A percentile compares a stretch with the other conserved stretches of the same genome.
Evolutionary conservation across 1,140 invertebrate species (phyloP).

Genomic region (Monomorium pharaonis): DNA sequence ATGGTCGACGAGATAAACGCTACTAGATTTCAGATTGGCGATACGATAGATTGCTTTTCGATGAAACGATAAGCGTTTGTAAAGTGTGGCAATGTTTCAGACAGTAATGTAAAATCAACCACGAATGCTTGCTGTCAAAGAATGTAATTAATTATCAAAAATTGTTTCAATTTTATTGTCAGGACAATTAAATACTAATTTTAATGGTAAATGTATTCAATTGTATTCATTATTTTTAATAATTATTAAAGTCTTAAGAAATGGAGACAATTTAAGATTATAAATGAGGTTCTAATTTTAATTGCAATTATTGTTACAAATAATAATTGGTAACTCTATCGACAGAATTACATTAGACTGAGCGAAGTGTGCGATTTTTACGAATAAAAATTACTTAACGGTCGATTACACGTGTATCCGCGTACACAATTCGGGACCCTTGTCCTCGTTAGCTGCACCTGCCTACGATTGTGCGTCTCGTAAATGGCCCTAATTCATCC

Average conservation of each 20-base stretch:
- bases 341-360: neutral
- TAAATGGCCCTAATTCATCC: conserved; percentile 64
- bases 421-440: conserved; percentile 60
- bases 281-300: neutral
- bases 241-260: neutral
- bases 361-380: conserved; percentile 47
- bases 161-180: neutral
- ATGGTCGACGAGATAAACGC: neutral
- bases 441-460: conserved; percentile 71
- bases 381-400: conserved; percentile 66
- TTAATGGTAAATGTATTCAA: neutral
- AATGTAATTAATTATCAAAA: neutral
- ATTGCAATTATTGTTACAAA: neutral
- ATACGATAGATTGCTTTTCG: neutral
- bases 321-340: neutral
- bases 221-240: neutral
- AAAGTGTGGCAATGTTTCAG: neutral
- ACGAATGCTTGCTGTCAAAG: neutral
- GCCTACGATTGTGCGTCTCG: conserved; percentile 61
- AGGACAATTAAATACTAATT: neutral
- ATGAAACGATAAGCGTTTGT: neutral
- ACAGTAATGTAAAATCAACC: neutral
- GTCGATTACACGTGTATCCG: conserved; percentile 65
- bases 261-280: neutral
- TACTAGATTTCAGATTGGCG: conserved; percentile 1